Conservation (phyloP, 2,888 invertebrate species). For the Chaetoderma sp. region DNA sequence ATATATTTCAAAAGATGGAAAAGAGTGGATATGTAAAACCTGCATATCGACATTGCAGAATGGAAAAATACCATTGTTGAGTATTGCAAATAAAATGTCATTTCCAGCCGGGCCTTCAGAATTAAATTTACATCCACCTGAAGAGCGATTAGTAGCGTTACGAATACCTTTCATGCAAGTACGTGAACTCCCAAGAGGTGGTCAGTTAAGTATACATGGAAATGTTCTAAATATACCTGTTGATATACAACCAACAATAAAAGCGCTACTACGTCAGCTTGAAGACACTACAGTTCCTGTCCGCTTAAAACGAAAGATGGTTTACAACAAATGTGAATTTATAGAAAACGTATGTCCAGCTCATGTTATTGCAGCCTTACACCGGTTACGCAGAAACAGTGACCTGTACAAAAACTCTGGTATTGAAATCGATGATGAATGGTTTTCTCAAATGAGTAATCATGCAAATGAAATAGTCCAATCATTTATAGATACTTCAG, state of each 20-base stretch:
- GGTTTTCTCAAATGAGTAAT: too few relatives aligned
- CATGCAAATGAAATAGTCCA: too few relatives aligned
- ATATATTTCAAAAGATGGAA: too few relatives aligned
- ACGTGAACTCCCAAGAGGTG: constrained; percentile 30
- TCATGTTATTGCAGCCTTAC: constrained; percentile 30
- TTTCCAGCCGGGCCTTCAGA: constrained; percentile 30
- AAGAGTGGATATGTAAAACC: too few relatives aligned
- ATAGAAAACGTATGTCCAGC: constrained; percentile 33
- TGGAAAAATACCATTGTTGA: too few relatives aligned
- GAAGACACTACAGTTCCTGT: constrained; percentile 34
- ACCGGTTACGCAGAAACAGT: constrained; percentile 32
- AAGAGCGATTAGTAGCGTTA: constrained; percentile 32
- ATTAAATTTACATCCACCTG: constrained; percentile 29
- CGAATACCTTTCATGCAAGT: constrained; percentile 37
- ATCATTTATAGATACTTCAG: too few relatives aligned
- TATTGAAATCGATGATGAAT: too few relatives aligned
- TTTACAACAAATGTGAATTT: constrained; percentile 27
- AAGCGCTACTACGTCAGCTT: constrained; percentile 30
- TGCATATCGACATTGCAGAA: too few relatives aligned
- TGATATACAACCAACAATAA: constrained; percentile 37
- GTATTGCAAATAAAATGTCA: too few relatives aligned
- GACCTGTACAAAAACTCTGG: constrained; percentile 28
- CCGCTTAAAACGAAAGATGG: constrained; percentile 35
- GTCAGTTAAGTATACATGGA: constrained; percentile 36
- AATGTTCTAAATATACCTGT: constrained; percentile 43